Evolutionary conservation across 2,888 invertebrate species (phyloP).

Genomic region (Acanthosoma haemorrhoidale): DNA sequence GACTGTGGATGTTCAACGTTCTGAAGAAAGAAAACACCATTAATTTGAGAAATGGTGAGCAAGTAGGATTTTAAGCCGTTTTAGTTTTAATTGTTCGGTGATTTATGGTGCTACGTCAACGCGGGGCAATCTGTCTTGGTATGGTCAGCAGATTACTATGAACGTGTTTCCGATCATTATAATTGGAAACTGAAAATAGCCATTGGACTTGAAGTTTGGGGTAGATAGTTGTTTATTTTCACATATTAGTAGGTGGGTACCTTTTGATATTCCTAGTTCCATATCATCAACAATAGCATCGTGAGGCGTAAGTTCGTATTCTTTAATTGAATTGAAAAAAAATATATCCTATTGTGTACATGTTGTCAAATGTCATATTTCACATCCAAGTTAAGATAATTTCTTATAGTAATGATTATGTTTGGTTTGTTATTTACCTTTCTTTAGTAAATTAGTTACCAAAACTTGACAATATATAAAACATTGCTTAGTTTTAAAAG

Average conservation of each 20-base stretch:
- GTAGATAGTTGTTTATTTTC: neutral
- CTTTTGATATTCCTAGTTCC: neutral
- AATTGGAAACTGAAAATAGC: conserved; percentile 3
- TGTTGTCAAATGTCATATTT: neutral
- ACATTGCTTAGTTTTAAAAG: no score
- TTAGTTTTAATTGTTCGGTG: neutral
- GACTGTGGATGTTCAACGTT: conserved; percentile 17
- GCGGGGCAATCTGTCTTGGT: neutral
- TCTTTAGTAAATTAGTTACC: no score
- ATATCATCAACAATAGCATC: neutral
- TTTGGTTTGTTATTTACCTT: no score
- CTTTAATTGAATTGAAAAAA: neutral
- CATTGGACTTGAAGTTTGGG: neutral
- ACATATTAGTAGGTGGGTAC: neutral
- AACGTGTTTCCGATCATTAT: conserved; percentile 9
- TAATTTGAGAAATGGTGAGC: neutral
- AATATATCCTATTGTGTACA: neutral
- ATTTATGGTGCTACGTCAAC: neutral
- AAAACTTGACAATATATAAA: no score
- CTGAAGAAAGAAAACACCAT: neutral
- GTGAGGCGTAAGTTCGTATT: neutral
- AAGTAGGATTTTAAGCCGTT: neutral
- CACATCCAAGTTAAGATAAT: no score
- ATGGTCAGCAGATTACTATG: neutral
- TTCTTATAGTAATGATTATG: no score